These are phyloP conservation scores for Nesogale talazaci DNA, from an alignment of 2,113 vertebrate species.

Conservation along the genomic window DNA sequence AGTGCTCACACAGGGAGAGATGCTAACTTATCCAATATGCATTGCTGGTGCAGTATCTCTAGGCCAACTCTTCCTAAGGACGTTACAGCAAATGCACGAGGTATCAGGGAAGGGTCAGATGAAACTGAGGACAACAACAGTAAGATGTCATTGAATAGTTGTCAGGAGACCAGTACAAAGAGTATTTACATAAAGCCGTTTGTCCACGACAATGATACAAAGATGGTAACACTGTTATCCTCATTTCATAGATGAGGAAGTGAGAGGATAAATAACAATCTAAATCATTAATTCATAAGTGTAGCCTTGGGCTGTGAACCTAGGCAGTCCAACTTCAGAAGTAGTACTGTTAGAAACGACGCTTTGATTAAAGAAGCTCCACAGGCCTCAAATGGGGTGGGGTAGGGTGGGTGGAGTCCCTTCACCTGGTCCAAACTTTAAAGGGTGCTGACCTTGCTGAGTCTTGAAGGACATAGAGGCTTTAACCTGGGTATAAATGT, in stretches of 20 bases:
- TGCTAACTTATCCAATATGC: constrained; percentile 16
- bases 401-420: background rate
- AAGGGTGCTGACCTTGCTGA: background rate
- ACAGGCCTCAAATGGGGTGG: fast-evolving
- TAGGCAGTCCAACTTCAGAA: background rate
- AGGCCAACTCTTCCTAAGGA: background rate
- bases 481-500: background rate
- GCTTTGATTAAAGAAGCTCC: background rate
- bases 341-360: background rate
- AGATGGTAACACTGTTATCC: background rate
- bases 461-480: background rate
- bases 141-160: background rate
- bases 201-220: background rate
- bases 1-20: background rate
- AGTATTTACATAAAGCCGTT: background rate
- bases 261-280: background rate
- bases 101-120: background rate
- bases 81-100: background rate
- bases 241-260: background rate
- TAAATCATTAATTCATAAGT: background rate
- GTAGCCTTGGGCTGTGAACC: background rate
- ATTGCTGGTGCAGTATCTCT: background rate
- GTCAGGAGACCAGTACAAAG: constrained; percentile 6
- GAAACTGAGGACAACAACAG: background rate
- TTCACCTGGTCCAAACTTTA: background rate